phyloP scores from a whole-genome alignment of 2,797 vertebrate genomes.

The Carapus acus region DNA sequence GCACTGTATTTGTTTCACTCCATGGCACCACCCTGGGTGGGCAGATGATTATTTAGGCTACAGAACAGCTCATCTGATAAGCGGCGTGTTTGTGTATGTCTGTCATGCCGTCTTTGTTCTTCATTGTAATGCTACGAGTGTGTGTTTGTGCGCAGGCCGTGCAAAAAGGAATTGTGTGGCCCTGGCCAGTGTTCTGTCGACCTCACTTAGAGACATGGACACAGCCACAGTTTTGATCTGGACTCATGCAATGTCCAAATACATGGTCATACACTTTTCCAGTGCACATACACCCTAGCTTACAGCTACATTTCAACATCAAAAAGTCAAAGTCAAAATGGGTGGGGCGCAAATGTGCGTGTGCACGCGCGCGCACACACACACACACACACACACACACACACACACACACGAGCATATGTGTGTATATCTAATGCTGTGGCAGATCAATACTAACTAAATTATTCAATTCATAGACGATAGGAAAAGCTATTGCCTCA shows the following conservation, averaged over 20 bases:
- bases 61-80: constrained; percentile 43
- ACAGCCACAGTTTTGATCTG: constrained; percentile 28
- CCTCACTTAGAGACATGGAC: constrained; percentile 34
- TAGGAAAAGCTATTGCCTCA: constrained; percentile 1
- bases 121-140: constrained; percentile 10
- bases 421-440: neutral
- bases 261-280: neutral
- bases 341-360: no score
- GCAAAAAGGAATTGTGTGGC: constrained; percentile 19
- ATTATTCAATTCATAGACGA: constrained; percentile 30
- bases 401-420: neutral
- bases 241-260: constrained; percentile 35
- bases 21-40: constrained; percentile 41
- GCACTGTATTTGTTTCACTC: neutral
- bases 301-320: neutral
- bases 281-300: constrained; percentile 1
- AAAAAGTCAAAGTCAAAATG: no score
- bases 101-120: constrained; percentile 27
- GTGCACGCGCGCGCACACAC: constrained; percentile 4
- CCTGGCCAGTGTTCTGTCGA: constrained; percentile 30
- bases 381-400: constrained; percentile 3
- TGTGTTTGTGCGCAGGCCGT: constrained; percentile 9
- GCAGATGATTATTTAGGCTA: constrained; percentile 58
- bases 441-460: constrained; percentile 32
- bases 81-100: constrained; percentile 10